Conservation (phyloP, 2,113 vertebrate species). For the Astur gentilis region DNA sequence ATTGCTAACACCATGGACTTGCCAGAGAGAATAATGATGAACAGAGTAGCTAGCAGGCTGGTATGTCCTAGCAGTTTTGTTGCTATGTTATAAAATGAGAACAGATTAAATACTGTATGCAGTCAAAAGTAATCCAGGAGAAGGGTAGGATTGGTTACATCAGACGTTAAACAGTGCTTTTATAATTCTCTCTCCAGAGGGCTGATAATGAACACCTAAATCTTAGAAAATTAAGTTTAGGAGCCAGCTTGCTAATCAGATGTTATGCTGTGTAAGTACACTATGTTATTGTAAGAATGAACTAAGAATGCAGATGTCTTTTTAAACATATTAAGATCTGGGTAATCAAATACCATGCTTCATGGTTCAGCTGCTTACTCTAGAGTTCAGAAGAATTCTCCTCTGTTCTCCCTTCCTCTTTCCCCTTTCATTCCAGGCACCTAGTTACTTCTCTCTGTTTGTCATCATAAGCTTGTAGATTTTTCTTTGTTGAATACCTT, state of each 20-base stretch:
- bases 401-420: background rate
- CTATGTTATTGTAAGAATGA: background rate
- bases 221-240: background rate
- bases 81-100: background rate
- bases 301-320: background rate
- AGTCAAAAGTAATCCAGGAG: background rate
- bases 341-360: background rate
- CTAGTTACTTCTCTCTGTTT: background rate
- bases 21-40: conserved; percentile 96
- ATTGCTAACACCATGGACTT: conserved; percentile 99
- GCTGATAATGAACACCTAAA: background rate
- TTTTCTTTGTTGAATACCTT: background rate
- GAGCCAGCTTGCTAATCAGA: background rate
- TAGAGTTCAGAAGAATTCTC: background rate
- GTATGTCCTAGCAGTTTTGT: conserved; percentile 67
- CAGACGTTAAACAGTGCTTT: background rate
- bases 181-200: background rate
- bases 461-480: background rate
- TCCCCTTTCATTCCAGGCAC: background rate
- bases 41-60: conserved; percentile 91
- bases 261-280: background rate
- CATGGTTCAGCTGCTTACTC: background rate
- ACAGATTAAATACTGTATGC: background rate
- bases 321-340: background rate
- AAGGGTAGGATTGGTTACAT: background rate